phyloP scores from a whole-genome alignment of 2,113 vertebrate species.

The Lycaon pictus region DNA sequence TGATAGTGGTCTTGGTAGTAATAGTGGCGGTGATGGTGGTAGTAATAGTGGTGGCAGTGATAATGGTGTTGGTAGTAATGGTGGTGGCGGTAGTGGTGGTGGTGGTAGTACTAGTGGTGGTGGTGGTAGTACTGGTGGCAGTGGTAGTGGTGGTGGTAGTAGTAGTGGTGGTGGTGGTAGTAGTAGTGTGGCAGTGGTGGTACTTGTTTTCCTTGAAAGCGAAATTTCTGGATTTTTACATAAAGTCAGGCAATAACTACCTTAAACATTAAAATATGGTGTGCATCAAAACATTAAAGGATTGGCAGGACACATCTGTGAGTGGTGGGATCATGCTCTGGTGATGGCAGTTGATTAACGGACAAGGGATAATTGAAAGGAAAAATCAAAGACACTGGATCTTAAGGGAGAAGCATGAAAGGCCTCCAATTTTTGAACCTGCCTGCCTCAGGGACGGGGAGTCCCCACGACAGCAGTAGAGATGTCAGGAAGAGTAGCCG shows the following conservation, averaged over 20 bases:
- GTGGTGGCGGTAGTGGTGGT: too few relatives aligned
- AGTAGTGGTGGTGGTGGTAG: too few relatives aligned
- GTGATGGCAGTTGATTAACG: not conserved
- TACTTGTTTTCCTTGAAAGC: not conserved
- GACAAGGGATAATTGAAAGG: not conserved
- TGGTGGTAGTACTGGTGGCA: too few relatives aligned
- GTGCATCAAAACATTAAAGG: not conserved
- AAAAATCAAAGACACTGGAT: not conserved
- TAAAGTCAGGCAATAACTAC: not conserved
- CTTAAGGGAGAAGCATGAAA: not conserved
- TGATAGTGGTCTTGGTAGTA: too few relatives aligned
- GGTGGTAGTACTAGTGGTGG: fast-evolving
- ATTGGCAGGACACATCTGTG: not conserved
- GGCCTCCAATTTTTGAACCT: not conserved
- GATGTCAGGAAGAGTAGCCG: not conserved
- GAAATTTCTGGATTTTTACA: not conserved
- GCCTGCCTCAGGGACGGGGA: not conserved
- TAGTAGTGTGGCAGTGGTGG: not conserved
- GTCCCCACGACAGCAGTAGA: not conserved
- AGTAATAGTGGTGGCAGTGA: too few relatives aligned
- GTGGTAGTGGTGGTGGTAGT: not conserved
- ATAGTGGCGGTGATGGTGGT: too few relatives aligned
- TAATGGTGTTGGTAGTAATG: too few relatives aligned
- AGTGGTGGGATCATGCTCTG: not conserved
- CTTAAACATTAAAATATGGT: not conserved